Base-by-base conservation (phyloP, 2,797 vertebrate species). In the Danio kyathit region DNA sequence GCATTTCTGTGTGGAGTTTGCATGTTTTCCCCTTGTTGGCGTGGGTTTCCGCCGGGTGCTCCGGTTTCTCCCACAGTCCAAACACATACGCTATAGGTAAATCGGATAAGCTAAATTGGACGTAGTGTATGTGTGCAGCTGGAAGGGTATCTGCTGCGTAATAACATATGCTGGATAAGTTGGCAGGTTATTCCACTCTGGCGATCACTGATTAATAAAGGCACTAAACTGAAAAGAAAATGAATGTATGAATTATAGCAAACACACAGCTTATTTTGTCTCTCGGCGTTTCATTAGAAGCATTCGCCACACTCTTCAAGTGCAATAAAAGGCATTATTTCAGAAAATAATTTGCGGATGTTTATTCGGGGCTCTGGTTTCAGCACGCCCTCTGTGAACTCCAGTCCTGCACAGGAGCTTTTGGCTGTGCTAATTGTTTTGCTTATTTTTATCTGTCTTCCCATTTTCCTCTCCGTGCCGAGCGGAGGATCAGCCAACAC, bases 371-470 rank as follows among this genome's bases (percentile, higher is more conserved):
- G 52, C 69, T 73, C 6, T 48, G 3, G 13, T 49, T 56, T 13
- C 41, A 49, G 43, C 14, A 65, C 51, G 67, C 66, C 64, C 66
- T 78, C 16, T 0, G 16, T 69, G 74, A 79, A 74, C 46, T 64
- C 40, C 19, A 77, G 85, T 81, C 63, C 46, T 82, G 72, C 82
- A 82, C 82, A 75, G 83, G 69, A 87, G 85, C 70, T 76, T 74
- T 79, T 63, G 70, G 70, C 86, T 17, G 41, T 16, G 17, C 74
- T 87, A 84, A 86, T 86, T 85, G 84, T 86, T 75, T 84, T 83
- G 85, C 81, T 86, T 86, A 87, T 88, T 86, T 85, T 87, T 80
- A 82, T 88, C 74, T 64, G 13, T 87, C 81, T 83, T 79, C 74
- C 83, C 76, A 82, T 89, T 85, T 87, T 84, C 60, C 60, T 67